Conservation (phyloP, 2,888 invertebrate species). For the Coecobrya sp. region DNA sequence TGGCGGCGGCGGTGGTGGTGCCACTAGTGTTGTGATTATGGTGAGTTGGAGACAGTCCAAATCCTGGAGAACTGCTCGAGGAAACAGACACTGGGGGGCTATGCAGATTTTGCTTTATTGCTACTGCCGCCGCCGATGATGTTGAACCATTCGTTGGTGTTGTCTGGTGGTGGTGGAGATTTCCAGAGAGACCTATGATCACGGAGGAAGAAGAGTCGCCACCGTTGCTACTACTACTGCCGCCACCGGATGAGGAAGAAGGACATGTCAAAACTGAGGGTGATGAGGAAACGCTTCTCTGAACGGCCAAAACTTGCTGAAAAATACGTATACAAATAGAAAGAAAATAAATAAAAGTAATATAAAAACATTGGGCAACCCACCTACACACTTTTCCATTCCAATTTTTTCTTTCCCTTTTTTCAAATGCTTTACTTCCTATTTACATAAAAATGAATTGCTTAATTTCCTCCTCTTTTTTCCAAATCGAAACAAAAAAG, state of each 20-base stretch:
- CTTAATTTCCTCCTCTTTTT: constrained; percentile 49
- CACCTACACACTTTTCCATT: constrained; percentile 4
- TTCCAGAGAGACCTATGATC: constrained; percentile 54
- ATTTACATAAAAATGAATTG: constrained; percentile 62
- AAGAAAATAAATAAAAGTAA: constrained; percentile 14
- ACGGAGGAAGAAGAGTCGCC: constrained; percentile 44
- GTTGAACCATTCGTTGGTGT: constrained; percentile 31
- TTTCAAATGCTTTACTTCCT: constrained; percentile 34
- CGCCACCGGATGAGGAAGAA: constrained; percentile 34
- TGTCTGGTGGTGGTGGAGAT: constrained; percentile 30
- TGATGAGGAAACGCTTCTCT: constrained; percentile 58
- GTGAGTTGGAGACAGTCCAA: constrained; percentile 77
- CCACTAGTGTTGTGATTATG: constrained; percentile 28
- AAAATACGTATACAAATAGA: constrained; percentile 29
- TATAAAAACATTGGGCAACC: not conserved
- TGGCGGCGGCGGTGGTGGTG: not conserved
- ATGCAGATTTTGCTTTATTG: constrained; percentile 69
- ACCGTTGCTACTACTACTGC: not conserved
- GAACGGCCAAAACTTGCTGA: constrained; percentile 73
- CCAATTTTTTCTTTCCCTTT: constrained; percentile 6
- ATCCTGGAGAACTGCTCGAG: constrained; percentile 67
- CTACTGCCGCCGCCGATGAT: not conserved
- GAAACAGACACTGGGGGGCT: constrained; percentile 76
- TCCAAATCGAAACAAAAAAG: not conserved
- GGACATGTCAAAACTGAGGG: constrained; percentile 40